Conservation (phyloP, 2,113 vertebrate genomes). For the Laticauda colubrina region DNA sequence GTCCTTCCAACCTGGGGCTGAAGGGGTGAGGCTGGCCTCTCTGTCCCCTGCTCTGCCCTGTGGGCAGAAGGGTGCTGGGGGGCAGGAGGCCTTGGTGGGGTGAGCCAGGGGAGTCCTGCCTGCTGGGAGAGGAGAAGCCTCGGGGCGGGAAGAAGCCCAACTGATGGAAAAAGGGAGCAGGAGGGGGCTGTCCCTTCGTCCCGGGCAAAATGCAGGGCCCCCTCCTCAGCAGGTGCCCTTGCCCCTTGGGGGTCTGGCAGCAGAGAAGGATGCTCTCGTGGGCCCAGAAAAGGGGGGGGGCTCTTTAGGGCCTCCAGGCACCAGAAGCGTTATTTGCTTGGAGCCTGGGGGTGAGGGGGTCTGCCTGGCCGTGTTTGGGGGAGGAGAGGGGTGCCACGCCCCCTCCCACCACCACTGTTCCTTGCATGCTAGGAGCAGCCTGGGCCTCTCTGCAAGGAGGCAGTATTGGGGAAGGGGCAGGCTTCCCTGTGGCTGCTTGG, state of each 20-base stretch:
- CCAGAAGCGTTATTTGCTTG: background rate
- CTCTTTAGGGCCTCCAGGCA: background rate
- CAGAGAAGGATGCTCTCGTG: background rate
- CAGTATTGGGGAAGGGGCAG: background rate
- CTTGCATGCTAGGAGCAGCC: background rate
- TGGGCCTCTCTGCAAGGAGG: background rate
- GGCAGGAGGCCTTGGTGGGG: background rate
- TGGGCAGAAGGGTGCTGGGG: background rate
- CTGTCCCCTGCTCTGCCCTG: background rate
- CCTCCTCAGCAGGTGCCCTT: background rate
- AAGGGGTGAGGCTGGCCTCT: no score
- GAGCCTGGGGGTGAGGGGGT: background rate
- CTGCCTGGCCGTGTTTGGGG: background rate
- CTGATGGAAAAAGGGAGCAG: background rate
- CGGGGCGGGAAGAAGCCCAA: background rate
- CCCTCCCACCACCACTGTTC: background rate
- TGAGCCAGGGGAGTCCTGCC: no score
- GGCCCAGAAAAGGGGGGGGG: background rate
- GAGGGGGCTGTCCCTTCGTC: no score
- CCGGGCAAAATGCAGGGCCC: background rate
- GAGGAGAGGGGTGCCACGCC: rapidly evolving
- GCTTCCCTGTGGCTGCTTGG: background rate
- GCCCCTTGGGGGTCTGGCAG: no score
- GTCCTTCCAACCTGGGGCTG: no score
- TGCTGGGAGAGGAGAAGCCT: background rate